These are phyloP conservation scores for Oreochromis niloticus DNA, from an alignment of 2,113 vertebrate species.

Conservation along the genomic window DNA sequence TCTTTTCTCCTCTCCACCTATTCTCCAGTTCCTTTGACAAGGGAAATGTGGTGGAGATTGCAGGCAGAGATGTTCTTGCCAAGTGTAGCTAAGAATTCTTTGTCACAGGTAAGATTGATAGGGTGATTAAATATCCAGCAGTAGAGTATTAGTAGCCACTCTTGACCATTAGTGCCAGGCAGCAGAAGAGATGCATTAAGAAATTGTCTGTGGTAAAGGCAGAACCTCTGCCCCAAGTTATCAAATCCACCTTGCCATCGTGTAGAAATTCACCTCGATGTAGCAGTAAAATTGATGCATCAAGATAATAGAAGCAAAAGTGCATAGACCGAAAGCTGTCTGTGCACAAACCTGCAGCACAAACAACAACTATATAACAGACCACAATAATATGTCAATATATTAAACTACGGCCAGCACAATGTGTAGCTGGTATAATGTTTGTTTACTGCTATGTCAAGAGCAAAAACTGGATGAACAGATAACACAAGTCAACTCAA, in stretches of 20 bases:
- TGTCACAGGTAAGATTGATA: conserved; percentile 70
- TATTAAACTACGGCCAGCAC: background rate
- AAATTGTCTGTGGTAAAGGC: conserved; percentile 33
- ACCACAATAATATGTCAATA: background rate
- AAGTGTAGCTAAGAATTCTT: conserved; percentile 57
- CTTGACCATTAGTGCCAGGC: conserved; percentile 62
- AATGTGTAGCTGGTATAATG: background rate
- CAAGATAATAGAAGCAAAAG: conserved; percentile 22
- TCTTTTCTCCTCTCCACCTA: conserved; percentile 23
- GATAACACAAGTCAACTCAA: background rate
- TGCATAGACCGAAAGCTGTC: background rate
- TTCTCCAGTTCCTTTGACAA: conserved; percentile 44
- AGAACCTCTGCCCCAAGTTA: conserved; percentile 19
- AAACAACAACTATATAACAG: background rate
- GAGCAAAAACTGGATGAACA: background rate
- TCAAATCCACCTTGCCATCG: conserved; percentile 1
- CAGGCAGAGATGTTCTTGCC: conserved; percentile 62
- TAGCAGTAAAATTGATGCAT: background rate
- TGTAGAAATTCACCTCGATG: conserved; percentile 2
- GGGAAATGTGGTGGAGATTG: conserved; percentile 56
- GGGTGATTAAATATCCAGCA: conserved; percentile 71
- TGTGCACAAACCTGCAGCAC: background rate
- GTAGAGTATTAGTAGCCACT: conserved; percentile 57
- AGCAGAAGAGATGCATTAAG: conserved; percentile 30
- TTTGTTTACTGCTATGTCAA: background rate